phyloP scores from a whole-genome alignment of 2,797 vertebrate species.

The Hemibagrus guttatus region DNA sequence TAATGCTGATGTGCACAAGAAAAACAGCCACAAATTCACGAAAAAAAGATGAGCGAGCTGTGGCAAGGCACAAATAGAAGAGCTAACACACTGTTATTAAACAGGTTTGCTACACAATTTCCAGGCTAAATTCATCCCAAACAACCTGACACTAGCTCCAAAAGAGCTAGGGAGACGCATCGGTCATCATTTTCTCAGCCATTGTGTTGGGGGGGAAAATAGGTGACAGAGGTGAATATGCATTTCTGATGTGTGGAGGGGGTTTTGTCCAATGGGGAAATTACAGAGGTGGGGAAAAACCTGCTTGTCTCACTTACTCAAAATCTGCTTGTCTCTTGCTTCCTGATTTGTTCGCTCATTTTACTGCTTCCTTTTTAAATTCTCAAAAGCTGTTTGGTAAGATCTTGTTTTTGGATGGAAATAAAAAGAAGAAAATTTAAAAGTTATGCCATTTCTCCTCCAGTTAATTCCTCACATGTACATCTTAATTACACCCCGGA shows the following conservation, averaged over 20 bases:
- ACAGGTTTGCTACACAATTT: not conserved
- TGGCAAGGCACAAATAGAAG: not conserved
- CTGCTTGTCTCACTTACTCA: not conserved
- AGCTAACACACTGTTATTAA: not conserved
- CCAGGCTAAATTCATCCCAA: not conserved
- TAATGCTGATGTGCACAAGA: too few relatives aligned
- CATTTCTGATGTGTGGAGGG: not conserved
- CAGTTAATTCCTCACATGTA: not conserved
- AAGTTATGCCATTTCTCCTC: constrained; percentile 14
- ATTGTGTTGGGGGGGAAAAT: not conserved
- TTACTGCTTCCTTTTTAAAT: not conserved
- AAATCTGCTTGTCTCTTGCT: too few relatives aligned
- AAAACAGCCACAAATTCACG: not conserved
- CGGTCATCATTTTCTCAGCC: not conserved
- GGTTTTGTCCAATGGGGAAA: not conserved
- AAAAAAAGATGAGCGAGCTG: not conserved
- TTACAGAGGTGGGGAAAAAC: not conserved
- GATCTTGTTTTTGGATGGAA: not conserved
- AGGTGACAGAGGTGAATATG: not conserved
- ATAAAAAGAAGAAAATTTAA: constrained; percentile 10
- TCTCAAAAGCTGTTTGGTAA: not conserved
- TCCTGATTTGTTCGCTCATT: not conserved
- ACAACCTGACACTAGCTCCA: not conserved
- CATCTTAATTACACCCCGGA: not conserved
- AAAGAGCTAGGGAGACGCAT: not conserved